Evolutionary conservation across 1,140 invertebrate genomes (phyloP), one percentile per base, ranked within the genome.

Genomic region (Brachystomella parvula): DNA sequence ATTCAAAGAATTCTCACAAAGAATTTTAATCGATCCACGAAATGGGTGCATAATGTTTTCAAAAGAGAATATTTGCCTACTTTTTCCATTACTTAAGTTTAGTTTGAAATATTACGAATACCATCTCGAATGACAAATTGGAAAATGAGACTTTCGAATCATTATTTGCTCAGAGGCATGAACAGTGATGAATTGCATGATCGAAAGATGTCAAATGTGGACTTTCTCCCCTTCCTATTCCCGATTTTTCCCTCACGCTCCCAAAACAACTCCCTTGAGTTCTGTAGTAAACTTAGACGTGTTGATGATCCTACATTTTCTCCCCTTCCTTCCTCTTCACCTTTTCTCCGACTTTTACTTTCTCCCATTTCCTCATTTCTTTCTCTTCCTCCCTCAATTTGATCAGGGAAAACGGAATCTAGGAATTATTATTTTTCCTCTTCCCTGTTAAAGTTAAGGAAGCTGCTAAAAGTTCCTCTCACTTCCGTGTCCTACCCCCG

Each of bases 301-400:
- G 12, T 19, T 53, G 24, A n/a, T n/a, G n/a, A n/a, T n/a, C n/a
- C 12, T 53, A 19, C 24, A 17, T 53, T 53, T 53, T 24, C 24
- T 53, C 12, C 49, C 24, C 21, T 53, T 19, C 49, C 49, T 24
- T 53, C 49, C 21, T 3, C 49, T 53, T 53, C 49, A 17, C 12
- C 49, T 53, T n/a, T 53, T 53, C 49, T 19, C 49, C 24, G 12
- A 12, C 49, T 53, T 53, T 53, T 53, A 12, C 49, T 53, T 53
- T 53, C 49, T 53, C n/a, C n/a, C n/a, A n/a, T n/a, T n/a, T n/a
- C n/a, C n/a, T n/a, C n/a, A n/a, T 53, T 53, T 44, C n/a, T 24
- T 53, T 53, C 49, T 24, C 24, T 53, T 53, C 24, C 24, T 53
- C 49, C 49, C 24, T 19, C 49, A 53, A 53, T 53, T 19, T 9